phyloP scores from a whole-genome alignment of 2,113 vertebrate genomes.

The Pantherophis guttatus region DNA sequence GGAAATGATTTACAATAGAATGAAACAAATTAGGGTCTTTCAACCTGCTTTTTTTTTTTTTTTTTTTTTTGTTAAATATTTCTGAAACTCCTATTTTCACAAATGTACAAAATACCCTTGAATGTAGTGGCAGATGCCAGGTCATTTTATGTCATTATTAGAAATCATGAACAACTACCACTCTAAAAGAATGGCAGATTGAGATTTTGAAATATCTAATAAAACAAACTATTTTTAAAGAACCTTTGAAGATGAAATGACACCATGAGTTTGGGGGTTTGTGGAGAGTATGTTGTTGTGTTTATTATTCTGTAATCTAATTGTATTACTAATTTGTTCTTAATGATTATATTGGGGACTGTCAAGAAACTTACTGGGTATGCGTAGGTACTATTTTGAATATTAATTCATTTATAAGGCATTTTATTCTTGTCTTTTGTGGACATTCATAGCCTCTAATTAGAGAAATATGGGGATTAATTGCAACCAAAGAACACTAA shows the following conservation, averaged over 20 bases:
- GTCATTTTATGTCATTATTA: not conserved
- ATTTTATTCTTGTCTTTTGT: constrained; percentile 21
- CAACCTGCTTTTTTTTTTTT: not conserved
- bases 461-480: constrained; percentile 44
- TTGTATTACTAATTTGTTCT: not conserved
- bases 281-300: not conserved
- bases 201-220: not conserved
- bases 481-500: constrained; percentile 25
- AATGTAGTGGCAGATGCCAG: not conserved
- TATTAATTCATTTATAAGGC: constrained; percentile 24
- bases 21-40: not conserved
- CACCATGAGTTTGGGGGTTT: not conserved
- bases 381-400: constrained; percentile 14
- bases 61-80: not conserved
- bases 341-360: not conserved
- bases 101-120: not conserved
- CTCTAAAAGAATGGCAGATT: not conserved
- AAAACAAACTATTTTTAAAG: not conserved
- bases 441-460: constrained; percentile 30
- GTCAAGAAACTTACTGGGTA: not conserved
- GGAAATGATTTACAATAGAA: not conserved
- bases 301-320: not conserved
- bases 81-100: not conserved
- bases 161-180: not conserved
- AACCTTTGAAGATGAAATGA: not conserved